Evolutionary conservation across 2,113 vertebrate genomes (phyloP).

Genomic region (Chaenogobius annularis): DNA sequence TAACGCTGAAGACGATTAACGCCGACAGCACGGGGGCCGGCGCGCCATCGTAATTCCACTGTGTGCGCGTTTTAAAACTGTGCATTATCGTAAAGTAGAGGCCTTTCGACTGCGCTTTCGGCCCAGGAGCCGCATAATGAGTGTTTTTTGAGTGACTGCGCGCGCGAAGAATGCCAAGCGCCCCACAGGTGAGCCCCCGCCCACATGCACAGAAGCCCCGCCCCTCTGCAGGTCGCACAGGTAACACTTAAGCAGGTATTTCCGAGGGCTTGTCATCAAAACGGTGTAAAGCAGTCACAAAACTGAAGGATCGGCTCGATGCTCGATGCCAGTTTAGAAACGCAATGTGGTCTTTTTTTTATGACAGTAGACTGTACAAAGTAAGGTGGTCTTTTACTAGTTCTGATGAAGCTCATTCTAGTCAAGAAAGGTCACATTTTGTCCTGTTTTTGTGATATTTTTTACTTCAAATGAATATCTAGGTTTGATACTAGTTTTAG

Average conservation of each 20-base stretch:
- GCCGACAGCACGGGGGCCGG: neutral
- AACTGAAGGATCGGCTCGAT: too few species aligned
- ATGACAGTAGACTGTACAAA: too few species aligned
- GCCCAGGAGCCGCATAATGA: neutral
- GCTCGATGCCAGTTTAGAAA: too few species aligned
- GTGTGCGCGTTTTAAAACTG: neutral
- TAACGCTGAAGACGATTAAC: neutral
- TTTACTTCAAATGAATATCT: neutral
- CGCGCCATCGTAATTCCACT: neutral
- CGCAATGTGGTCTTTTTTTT: too few species aligned
- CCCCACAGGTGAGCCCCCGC: neutral
- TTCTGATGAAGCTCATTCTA: too few species aligned
- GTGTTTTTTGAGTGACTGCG: neutral
- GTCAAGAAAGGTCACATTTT: too few species aligned
- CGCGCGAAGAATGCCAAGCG: neutral
- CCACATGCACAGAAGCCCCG: neutral
- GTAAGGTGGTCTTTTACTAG: too few species aligned
- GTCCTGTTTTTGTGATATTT: too few species aligned
- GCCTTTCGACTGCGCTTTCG: neutral
- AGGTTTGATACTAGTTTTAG: too few species aligned
- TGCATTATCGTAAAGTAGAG: slow-evolving; percentile 6
- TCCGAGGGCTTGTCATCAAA: neutral
- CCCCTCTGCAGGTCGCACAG: neutral
- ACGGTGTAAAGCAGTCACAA: too few species aligned
- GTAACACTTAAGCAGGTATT: neutral